These are phyloP conservation scores for Colletes collaris DNA, from an alignment of 2,888 invertebrate genomes.

Conservation along the genomic window DNA sequence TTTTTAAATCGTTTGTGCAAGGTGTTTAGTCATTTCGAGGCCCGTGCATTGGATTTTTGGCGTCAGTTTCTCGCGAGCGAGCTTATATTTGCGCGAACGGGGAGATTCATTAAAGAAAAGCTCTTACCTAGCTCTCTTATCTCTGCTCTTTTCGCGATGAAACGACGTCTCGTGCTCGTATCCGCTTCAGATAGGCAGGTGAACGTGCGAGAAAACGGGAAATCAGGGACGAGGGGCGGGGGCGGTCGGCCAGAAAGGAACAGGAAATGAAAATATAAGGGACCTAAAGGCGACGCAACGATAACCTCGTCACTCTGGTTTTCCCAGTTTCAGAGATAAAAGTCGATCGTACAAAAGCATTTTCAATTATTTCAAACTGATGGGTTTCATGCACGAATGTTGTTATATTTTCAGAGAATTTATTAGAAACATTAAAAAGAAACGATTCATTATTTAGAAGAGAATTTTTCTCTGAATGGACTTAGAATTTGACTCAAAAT, in stretches of 20 bases:
- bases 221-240: constrained; percentile 9
- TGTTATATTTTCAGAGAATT: too few species aligned
- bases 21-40: too few species aligned
- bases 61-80: not conserved
- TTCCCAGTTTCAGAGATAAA: too few species aligned
- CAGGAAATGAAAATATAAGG: constrained; percentile 44
- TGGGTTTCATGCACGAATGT: too few species aligned
- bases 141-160: constrained; percentile 36
- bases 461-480: too few species aligned
- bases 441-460: too few species aligned
- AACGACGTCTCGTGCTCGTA: constrained; percentile 30
- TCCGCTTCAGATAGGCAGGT: constrained; percentile 18
- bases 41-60: too few species aligned
- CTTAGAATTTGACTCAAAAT: too few species aligned
- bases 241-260: constrained; percentile 28
- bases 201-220: constrained; percentile 40
- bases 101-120: constrained; percentile 45
- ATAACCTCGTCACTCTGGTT: not conserved
- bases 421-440: too few species aligned
- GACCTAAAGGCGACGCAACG: constrained; percentile 20
- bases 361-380: too few species aligned
- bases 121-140: constrained; percentile 43
- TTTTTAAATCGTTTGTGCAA: too few species aligned
- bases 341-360: too few species aligned
- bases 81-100: constrained; percentile 35